These are phyloP conservation scores for Drosophila crucigera DNA, from an alignment of 2,888 invertebrate genomes.

Conservation along the genomic window DNA sequence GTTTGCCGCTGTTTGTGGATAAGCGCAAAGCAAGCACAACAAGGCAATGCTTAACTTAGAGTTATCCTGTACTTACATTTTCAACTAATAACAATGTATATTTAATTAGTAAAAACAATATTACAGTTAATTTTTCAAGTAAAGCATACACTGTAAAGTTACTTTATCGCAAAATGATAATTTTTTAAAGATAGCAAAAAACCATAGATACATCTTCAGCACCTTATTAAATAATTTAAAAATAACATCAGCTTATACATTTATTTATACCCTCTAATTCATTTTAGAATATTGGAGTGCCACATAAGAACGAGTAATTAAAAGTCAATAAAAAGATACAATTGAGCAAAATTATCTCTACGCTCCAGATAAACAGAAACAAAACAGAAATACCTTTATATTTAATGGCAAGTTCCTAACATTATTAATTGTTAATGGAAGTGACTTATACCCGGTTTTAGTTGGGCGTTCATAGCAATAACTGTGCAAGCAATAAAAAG, in stretches of 20 bases:
- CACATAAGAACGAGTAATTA: neutral
- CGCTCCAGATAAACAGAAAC: neutral
- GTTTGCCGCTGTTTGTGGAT: constrained; percentile 20
- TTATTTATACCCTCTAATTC: neutral
- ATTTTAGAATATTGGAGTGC: neutral
- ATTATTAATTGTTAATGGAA: neutral
- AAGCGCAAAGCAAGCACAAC: constrained; percentile 7
- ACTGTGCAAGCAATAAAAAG: constrained; percentile 36
- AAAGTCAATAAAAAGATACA: neutral
- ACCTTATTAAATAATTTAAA: neutral
- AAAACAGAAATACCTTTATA: neutral
- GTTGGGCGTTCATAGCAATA: constrained; percentile 9
- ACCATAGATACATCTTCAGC: too few species aligned
- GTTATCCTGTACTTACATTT: constrained; percentile 13
- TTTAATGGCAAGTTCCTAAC: neutral
- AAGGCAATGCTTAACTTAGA: neutral
- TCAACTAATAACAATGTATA: neutral
- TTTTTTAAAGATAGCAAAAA: neutral
- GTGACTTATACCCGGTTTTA: neutral
- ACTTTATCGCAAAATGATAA: neutral
- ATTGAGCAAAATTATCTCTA: neutral
- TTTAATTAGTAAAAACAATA: neutral
- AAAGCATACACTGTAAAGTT: neutral
- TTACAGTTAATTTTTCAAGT: neutral
- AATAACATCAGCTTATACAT: neutral